Evolutionary conservation across 2,888 invertebrate genomes (phyloP).

Genomic region (Conomelus anceps): DNA sequence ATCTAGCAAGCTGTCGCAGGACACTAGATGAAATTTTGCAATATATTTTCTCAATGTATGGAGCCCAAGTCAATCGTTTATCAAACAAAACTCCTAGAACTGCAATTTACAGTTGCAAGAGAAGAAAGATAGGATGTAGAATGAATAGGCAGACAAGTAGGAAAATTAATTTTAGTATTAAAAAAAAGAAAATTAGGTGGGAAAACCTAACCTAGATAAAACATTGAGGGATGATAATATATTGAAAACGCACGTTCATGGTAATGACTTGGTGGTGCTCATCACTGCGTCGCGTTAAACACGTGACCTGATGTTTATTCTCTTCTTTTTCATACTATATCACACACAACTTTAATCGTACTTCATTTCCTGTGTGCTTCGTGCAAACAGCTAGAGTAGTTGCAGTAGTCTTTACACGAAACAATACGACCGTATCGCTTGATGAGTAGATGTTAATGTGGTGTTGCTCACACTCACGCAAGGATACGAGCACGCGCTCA

Average conservation of each 20-base stretch:
- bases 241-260: background rate
- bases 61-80: no score
- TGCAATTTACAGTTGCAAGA: no score
- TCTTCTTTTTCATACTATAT: background rate
- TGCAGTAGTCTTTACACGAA: no score
- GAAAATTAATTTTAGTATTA: no score
- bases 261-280: background rate
- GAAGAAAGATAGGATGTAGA: no score
- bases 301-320: background rate
- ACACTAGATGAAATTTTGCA: no score
- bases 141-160: no score
- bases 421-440: no score
- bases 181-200: no score
- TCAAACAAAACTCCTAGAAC: no score
- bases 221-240: background rate
- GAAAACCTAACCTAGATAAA: background rate
- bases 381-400: background rate
- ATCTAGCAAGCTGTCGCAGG: no score
- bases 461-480: background rate
- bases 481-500: background rate
- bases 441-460: background rate
- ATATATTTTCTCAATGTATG: no score
- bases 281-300: background rate
- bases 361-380: background rate
- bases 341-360: background rate